These are phyloP conservation scores for Pelmatolapia mariae DNA, from an alignment of 2,113 vertebrate species.

Conservation along the genomic window DNA sequence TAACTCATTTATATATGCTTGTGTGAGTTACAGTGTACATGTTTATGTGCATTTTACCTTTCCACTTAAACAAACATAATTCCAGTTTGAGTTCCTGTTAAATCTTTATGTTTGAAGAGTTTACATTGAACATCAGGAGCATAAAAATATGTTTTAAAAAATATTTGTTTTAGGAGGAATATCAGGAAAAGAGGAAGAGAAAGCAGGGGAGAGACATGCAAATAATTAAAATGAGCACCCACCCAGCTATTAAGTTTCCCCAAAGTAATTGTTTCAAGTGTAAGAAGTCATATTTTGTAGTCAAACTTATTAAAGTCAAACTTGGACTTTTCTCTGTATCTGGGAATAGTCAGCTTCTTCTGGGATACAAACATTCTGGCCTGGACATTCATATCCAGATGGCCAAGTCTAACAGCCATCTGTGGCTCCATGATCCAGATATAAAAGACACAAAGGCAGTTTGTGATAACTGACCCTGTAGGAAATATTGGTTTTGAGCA, in stretches of 20 bases:
- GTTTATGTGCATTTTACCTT: not conserved
- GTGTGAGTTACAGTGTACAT: not conserved
- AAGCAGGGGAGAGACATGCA: not conserved
- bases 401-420: conserved; percentile 48
- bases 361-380: conserved; percentile 31
- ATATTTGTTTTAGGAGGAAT: not conserved
- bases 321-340: not conserved
- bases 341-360: conserved; percentile 14
- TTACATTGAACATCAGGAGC: not conserved
- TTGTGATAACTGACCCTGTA: conserved; percentile 29
- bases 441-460: conserved; percentile 24
- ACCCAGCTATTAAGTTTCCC: not conserved
- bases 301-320: not conserved
- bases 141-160: not conserved
- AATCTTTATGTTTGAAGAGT: not conserved
- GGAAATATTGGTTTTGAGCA: not conserved
- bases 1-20: not conserved
- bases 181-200: not conserved
- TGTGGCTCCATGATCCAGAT: conserved; percentile 33
- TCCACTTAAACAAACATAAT: not conserved
- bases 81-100: not conserved
- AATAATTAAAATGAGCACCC: not conserved
- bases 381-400: conserved; percentile 50
- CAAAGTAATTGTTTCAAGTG: not conserved
- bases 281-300: not conserved